Evolutionary conservation across 1,140 invertebrate genomes (phyloP).

Genomic region (Phocides pigmalion): DNA sequence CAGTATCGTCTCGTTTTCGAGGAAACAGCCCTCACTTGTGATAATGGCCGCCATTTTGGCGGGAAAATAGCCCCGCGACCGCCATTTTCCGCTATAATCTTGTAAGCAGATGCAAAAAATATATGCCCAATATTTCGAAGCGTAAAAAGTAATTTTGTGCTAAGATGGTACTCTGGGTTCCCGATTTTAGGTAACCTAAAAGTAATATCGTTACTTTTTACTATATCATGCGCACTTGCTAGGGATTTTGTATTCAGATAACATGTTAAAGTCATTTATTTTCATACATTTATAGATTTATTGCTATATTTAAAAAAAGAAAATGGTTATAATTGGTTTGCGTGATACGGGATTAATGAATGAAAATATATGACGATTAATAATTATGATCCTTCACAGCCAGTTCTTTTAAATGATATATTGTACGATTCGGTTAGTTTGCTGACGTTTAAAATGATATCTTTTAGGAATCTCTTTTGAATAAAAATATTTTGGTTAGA

Average conservation of each 20-base stretch:
- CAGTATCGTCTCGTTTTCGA: constrained; percentile 19
- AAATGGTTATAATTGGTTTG: too few species aligned
- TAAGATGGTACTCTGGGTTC: not conserved
- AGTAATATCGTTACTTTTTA: not conserved
- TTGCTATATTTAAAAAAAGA: too few species aligned
- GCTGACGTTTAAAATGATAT: too few species aligned
- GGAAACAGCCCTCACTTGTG: constrained; percentile 40
- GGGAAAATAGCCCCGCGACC: constrained; percentile 37
- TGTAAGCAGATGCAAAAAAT: constrained; percentile 36
- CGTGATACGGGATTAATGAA: too few species aligned
- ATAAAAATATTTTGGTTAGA: too few species aligned
- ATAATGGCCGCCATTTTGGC: constrained; percentile 48
- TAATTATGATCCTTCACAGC: too few species aligned
- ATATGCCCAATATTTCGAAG: constrained; percentile 18
- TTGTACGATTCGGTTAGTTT: too few species aligned
- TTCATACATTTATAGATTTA: too few species aligned
- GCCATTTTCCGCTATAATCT: constrained; percentile 36
- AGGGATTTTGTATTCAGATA: not conserved
- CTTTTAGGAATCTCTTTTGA: too few species aligned
- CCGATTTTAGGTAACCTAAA: not conserved
- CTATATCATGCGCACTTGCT: not conserved
- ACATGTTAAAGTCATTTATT: not conserved
- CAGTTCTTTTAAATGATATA: too few species aligned
- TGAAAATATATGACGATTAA: too few species aligned
- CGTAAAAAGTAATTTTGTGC: constrained; percentile 15